Evolutionary conservation across 2,113 vertebrate genomes (phyloP), one percentile per base, ranked within the genome.

Genomic region (Zosterops lateralis): DNA sequence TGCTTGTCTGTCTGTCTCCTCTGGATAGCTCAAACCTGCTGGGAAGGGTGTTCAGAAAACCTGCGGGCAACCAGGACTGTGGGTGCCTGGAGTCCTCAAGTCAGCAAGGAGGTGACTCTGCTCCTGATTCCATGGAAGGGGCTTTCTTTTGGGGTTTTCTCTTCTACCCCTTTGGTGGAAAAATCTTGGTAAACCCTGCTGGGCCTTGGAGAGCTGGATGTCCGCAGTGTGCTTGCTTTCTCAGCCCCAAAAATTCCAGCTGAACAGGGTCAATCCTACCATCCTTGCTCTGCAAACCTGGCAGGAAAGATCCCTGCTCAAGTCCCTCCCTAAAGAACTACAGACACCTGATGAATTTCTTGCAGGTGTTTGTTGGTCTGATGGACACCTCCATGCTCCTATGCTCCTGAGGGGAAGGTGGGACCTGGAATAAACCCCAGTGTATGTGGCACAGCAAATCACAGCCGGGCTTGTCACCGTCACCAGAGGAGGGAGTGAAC

Each of bases 101-200:
- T 50, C 68, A 28, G 10, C 0, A 0, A 26, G 6, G 22, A 50
- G 38, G 28, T 54, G 32, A 14, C 26, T 54, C 45, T 79, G 62
- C 1, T 12, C 12, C 51, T 47, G 19, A 1, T 65, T 42, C 50
- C 4, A 1, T 0, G 4, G 19, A 40, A n/a, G 17, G 6, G 5
- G 13, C 3, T 73, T 25, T n/a, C 12, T 62, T 91, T 36, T 36
- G 42, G 12, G 17, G 21, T 31, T 50, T 60, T 50, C 13, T 17
- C 28, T 79, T 75, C 57, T 64, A 17, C 7, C 34, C 9, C 15
- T 47, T 38, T 1, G 2, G 18, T 45, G 48, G 51, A 90, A 60
- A 67, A 13, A 13, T 6, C 44, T 47, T 4, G 17, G 7, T 45
- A n/a, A 66, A 5, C 36, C 31, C n/a, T 40, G 38, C 19, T 51